phyloP scores from a whole-genome alignment of 2,113 vertebrate species.

The Erythrolamprus reginae region DNA sequence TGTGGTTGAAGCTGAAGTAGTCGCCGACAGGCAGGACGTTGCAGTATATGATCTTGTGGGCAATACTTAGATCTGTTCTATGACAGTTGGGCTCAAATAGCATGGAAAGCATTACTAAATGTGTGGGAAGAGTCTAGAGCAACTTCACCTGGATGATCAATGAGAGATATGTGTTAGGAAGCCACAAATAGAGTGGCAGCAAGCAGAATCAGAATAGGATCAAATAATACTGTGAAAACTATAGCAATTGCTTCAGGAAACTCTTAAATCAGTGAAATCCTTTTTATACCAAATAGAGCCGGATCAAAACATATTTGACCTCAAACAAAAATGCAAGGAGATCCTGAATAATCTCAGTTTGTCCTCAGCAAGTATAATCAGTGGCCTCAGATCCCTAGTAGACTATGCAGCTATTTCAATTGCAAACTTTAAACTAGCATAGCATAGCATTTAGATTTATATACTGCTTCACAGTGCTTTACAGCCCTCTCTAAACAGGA shows the following conservation, averaged over 20 bases:
- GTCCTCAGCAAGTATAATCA: neutral
- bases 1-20: too few species aligned
- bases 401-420: neutral
- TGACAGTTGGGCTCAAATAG: neutral
- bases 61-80: too few species aligned
- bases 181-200: neutral
- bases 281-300: neutral
- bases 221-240: neutral
- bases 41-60: too few species aligned
- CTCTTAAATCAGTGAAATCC: neutral
- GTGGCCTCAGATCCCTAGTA: neutral
- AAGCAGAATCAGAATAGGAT: neutral
- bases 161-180: neutral
- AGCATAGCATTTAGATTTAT: too few species aligned
- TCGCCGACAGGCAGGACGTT: too few species aligned
- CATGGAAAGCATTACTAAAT: neutral
- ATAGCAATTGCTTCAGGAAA: neutral
- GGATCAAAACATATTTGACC: neutral
- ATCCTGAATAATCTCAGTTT: neutral
- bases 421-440: neutral
- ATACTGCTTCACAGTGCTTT: too few species aligned
- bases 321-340: neutral
- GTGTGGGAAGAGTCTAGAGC: neutral
- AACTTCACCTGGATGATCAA: neutral
- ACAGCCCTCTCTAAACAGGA: too few species aligned